Base-by-base conservation (phyloP, 2,113 vertebrate genomes). In the Microtus ochrogaster region DNA sequence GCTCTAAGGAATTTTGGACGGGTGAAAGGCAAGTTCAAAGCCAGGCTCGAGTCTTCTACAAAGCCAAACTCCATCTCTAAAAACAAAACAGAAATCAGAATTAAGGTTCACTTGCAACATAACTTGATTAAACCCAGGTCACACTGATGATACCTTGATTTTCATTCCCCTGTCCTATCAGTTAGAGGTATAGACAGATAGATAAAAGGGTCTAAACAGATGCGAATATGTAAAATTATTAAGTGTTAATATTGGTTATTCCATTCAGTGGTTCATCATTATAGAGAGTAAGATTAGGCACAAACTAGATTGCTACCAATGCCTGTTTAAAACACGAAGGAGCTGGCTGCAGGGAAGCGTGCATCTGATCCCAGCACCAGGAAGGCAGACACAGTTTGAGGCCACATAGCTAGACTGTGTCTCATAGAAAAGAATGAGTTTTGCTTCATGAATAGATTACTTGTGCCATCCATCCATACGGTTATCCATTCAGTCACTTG, bases 131-230 rank as follows among this genome's bases (percentile, higher is more conserved):
- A 91, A 79, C 9, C 4, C 47, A 92, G 86, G 49, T 6, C n/a
- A 84, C 13, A 84, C 30, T 87, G 70, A 87, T 78, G 66, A 55
- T 61, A 94, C 19, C 3, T 91, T 81, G 47, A 84, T 91, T 95
- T 97, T 94, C n/a, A 96, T 95, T 89, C 92, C 44, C 33, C 65
- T 89, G 36, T 92, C 66, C 49, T 91, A 41, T 93, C 7, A 93
- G 49, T 65, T 49, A 78, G 66, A 87, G 24, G 17, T 28, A 39
- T 11, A 21, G 30, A 58, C 14, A 93, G 26, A 55, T 55, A 90
- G 30, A 44, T 52, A 86, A 28, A 28, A 66, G 93, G 66, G n/a
- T 0, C 74, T 41, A 88, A 65, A 47, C 3, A 79, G 44, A 82
- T 55, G 52, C 21, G 1, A 84, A 77, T 68, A 66, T 39, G 79